Conservation (phyloP, 2,888 invertebrate genomes). For the Patella pellucida region DNA sequence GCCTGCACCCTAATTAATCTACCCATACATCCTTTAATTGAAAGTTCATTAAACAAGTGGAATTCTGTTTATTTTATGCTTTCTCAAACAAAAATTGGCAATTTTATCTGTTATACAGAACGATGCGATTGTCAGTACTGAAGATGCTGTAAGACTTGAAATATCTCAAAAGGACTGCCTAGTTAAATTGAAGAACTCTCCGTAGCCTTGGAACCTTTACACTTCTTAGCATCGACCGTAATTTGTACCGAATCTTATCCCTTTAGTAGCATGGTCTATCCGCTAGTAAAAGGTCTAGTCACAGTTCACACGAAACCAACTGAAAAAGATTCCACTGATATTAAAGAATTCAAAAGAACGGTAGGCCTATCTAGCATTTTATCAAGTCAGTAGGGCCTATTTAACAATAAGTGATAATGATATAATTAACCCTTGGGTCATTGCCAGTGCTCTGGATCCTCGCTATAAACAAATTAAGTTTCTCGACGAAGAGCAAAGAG, state of each 20-base stretch:
- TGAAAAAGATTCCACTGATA: not conserved
- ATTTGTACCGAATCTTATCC: not conserved
- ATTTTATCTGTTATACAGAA: not conserved
- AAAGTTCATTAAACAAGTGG: not conserved
- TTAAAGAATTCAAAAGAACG: not conserved
- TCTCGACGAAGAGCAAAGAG: not conserved
- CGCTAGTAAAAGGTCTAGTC: not conserved
- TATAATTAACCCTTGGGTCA: not conserved
- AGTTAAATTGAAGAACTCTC: not conserved
- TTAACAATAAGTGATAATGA: not conserved
- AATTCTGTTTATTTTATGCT: not conserved
- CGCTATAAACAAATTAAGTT: not conserved
- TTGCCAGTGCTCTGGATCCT: not conserved
- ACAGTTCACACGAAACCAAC: not conserved
- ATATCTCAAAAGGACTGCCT: not conserved
- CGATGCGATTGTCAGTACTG: not conserved
- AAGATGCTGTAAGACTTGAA: not conserved
- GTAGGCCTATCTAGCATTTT: not conserved
- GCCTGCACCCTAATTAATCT: too few species aligned
- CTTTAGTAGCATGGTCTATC: not conserved
- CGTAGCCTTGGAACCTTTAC: not conserved
- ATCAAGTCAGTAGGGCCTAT: not conserved
- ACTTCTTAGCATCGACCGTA: not conserved
- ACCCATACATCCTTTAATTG: not conserved
- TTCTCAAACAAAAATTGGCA: not conserved